Base-by-base conservation (phyloP, 2,888 invertebrate species). In the Diabrotica balteata region DNA sequence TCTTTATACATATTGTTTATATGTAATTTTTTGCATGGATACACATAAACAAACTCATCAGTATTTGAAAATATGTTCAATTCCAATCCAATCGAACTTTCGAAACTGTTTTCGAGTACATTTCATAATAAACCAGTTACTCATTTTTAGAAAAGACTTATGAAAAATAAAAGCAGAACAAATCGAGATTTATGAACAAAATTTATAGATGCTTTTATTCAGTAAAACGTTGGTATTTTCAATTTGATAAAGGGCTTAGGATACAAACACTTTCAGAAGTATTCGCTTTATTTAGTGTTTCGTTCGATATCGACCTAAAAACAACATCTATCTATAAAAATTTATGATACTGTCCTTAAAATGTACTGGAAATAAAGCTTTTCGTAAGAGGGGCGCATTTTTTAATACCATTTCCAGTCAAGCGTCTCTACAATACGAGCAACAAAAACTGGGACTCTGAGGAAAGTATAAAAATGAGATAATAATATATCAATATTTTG, bases 321-420 rank as follows among this genome's bases (percentile, higher is more conserved):
- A 55, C 42, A 55, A 44, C 55, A 44, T 55, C 10, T 55, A 55
- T 55, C 44, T 44, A 55, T 55, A 55, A 55, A 55, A 55, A 55
- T 55, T 55, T 44, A 55, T 55, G 43, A 55, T 55, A 43, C 11
- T 11, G 55, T 11, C 44, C 11, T 55, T 8, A n/a, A 44, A 44
- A 44, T 47, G 8, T 47, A 47, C 9, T 10, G 10, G 47, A 10
- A 47, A 9, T 47, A 9, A 47, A 10, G 47, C 8, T 47, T 47
- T 10, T 6, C 32, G 32, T 32, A 32, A 32, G 32, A 32, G 32
- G 32, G 32, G 32, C 1, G 32, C 32, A 32, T 32, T 32, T 32
- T 32, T 32, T 32, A 32, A 32, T 32, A 32, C 32, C 32, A 32
- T 32, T 32, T 32, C 5, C 32, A 32, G 32, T 32, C 32, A 32